A percentile compares a stretch with the other conserved stretches of the same genome.
Conservation (phyloP, 1,140 invertebrate species). For the Psilanteris sp. region DNA sequence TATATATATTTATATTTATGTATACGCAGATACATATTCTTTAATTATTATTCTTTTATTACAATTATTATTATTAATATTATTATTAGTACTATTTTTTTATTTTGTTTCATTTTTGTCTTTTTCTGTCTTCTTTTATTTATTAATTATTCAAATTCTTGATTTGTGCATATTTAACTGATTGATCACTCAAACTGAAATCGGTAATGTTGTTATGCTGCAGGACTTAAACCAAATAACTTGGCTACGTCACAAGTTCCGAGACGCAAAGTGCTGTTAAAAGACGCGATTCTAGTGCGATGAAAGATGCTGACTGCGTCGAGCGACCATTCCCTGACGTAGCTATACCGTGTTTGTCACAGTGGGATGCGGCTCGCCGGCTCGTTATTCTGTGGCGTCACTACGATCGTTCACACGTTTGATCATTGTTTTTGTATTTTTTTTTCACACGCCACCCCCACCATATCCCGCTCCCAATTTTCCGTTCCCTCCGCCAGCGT, state of each 20-base stretch:
- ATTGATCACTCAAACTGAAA: slow-evolving; percentile 65
- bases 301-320: slow-evolving; percentile 61
- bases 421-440: neutral
- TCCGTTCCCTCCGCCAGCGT: too few species aligned
- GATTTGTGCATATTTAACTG: slow-evolving; percentile 39
- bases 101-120: slow-evolving; percentile 27
- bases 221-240: slow-evolving; percentile 78
- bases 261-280: slow-evolving; percentile 74
- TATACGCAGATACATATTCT: too few species aligned
- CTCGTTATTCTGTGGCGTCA: slow-evolving; percentile 78
- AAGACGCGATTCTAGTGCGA: slow-evolving; percentile 70
- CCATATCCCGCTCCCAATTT: too few species aligned
- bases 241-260: slow-evolving; percentile 75
- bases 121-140: slow-evolving; percentile 38
- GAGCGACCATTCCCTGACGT: slow-evolving; percentile 56
- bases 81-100: too few species aligned
- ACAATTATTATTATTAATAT: too few species aligned
- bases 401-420: slow-evolving; percentile 6
- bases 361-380: slow-evolving; percentile 48
- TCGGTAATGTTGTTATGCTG: slow-evolving; percentile 76
- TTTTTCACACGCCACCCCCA: too few species aligned
- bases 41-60: too few species aligned
- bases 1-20: too few species aligned
- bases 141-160: slow-evolving; percentile 27
- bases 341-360: slow-evolving; percentile 42